Evolutionary conservation across 2,113 vertebrate species (phyloP).

Genomic region (Neogale vison): DNA sequence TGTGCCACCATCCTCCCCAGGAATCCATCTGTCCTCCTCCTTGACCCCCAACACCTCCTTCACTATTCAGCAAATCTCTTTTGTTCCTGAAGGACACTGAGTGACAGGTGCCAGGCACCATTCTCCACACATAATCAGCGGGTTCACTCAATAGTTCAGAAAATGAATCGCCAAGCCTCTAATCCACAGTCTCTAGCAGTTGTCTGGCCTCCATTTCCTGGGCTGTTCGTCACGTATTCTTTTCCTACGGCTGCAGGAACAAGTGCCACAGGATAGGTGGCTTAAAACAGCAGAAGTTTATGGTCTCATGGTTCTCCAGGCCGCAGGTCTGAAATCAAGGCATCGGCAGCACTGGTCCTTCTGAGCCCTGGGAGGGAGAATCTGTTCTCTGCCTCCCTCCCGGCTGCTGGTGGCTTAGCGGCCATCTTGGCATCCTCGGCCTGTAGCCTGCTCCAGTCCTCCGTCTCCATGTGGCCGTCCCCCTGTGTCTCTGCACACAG

Average conservation of each 20-base stretch:
- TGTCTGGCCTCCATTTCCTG: not conserved
- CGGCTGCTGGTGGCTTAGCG: not conserved
- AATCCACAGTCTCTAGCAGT: not conserved
- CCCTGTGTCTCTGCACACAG: not conserved
- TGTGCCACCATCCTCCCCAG: not conserved
- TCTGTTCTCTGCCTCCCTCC: not conserved
- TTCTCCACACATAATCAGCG: not conserved
- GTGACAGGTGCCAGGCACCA: not conserved
- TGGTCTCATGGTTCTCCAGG: not conserved
- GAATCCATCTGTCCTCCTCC: not conserved
- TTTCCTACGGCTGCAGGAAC: not conserved
- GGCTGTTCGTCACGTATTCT: fast-evolving
- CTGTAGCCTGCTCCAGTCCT: not conserved
- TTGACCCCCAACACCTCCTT: not conserved
- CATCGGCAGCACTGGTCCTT: not conserved
- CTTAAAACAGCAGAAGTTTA: not conserved
- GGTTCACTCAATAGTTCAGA: not conserved
- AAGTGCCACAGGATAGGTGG: not conserved
- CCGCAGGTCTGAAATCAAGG: not conserved
- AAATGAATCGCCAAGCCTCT: not conserved
- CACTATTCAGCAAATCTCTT: not conserved
- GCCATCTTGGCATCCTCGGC: not conserved
- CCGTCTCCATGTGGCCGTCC: not conserved
- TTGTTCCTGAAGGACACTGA: not conserved
- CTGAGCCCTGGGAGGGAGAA: not conserved